Evolutionary conservation across 2,113 vertebrate species (phyloP), one percentile per base, ranked within the genome.

Genomic region (zebrafish (Danio rerio)): DNA sequence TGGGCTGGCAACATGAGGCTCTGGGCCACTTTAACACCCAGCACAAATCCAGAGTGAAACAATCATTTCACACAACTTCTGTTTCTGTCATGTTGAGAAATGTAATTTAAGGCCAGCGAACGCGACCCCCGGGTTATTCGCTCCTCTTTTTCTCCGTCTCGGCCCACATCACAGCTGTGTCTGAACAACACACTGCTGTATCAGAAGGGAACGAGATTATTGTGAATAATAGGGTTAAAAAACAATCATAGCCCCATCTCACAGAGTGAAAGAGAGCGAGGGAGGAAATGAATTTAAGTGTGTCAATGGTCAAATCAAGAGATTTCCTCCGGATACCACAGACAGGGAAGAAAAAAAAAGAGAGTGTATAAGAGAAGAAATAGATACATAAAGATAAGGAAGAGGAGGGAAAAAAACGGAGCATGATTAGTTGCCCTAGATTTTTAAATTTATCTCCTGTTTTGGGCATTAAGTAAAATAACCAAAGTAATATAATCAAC

Each of bases 21-120:
- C 87, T 73, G 69, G 88, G 91, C 88, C 82, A 83, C 87, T 86
- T 91, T 89, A 89, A 87, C 91, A 90, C 89, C 75, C 70, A 10
- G 76, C 74, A 74, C 84, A 91, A 91, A 91, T 91, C 90, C 84
- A 88, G 91, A 90, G 86, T 89, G 89, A 93, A 92, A 92, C 92
- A 91, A 91, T 91, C 89, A 90, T 91, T 93, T 88, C 88, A 84
- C 87, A 92, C 83, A 86, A 87, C 88, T 89, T 91, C 87, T 92
- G 88, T 86, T 89, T 90, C 91, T 90, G 90, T 92, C 92, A 88
- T 88, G 89, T 91, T 87, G 92, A 91, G 90, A 91, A 91, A 92
- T 91, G 89, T 90, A 91, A 93, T 94, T 93, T 92, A 89, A 93
- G 91, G 92, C 89, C 92, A 91, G 88, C 86, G 88, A 92, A 85